A percentile compares a stretch with the other conserved stretches of the same genome.
These are phyloP conservation scores for Apotomis turbidana DNA, from an alignment of 2,888 invertebrate genomes.

Conservation along the genomic window DNA sequence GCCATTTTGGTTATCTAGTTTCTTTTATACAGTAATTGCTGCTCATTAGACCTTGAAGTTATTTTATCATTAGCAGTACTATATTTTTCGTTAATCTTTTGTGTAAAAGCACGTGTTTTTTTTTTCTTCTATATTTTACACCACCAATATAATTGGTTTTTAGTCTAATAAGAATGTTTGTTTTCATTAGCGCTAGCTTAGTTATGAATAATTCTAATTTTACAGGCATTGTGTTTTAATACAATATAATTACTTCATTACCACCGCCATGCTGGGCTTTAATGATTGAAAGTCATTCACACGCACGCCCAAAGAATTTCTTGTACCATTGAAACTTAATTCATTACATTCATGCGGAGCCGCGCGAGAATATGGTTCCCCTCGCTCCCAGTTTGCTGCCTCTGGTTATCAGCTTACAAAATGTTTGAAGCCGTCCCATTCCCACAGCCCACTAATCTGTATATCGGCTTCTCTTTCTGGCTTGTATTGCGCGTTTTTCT, in stretches of 20 bases:
- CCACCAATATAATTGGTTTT: not conserved
- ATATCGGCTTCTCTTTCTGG: constrained; percentile 71
- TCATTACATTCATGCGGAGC: constrained; percentile 81
- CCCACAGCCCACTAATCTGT: constrained; percentile 65
- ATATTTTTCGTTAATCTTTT: constrained; percentile 57
- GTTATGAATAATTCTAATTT: constrained; percentile 7
- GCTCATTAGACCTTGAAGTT: constrained; percentile 66
- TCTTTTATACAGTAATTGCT: constrained; percentile 61
- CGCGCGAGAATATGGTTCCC: constrained; percentile 82
- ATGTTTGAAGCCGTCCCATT: constrained; percentile 76
- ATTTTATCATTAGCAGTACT: constrained; percentile 62
- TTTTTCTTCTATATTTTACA: not conserved
- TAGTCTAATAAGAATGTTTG: constrained; percentile 28
- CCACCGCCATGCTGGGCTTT: constrained; percentile 29
- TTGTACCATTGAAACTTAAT: constrained; percentile 79
- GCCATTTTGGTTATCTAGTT: constrained; percentile 60
- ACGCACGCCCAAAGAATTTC: constrained; percentile 65
- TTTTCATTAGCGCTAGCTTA: not conserved
- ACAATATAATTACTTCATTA: constrained; percentile 17
- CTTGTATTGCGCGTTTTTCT: constrained; percentile 83
- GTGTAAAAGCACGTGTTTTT: constrained; percentile 42
- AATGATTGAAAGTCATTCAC: constrained; percentile 62
- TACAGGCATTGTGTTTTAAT: not conserved
- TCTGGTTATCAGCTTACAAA: constrained; percentile 84
- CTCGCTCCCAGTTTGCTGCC: constrained; percentile 77